A percentile compares a stretch with the other conserved stretches of the same genome.
Conservation (phyloP, 2,797 vertebrate species). For the Furcifer pardalis region DNA sequence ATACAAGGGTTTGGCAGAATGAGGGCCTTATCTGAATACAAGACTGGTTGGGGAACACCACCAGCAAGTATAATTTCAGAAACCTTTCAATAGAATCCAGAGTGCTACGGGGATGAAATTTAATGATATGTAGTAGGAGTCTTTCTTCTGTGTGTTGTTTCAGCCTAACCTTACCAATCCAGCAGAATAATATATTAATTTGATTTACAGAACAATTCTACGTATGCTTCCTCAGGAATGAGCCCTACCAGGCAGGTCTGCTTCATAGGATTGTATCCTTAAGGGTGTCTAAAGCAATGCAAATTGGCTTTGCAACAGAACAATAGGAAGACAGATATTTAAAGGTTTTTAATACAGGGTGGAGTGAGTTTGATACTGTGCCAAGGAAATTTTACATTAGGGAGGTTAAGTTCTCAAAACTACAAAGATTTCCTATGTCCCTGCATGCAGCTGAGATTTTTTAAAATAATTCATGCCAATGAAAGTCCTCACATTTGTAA, state of each 20-base stretch:
- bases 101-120: background rate
- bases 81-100: background rate
- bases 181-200: background rate
- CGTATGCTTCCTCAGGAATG: background rate
- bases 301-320: background rate
- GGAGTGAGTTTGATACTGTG: background rate
- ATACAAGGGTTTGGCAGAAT: conserved; percentile 46
- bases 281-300: background rate
- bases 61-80: conserved; percentile 1
- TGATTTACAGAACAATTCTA: background rate
- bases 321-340: background rate
- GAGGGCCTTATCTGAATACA: background rate
- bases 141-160: background rate
- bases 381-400: too few relatives aligned
- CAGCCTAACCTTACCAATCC: background rate
- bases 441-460: too few relatives aligned
- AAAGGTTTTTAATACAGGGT: background rate
- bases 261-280: background rate
- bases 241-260: background rate
- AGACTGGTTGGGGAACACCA: conserved; percentile 5
- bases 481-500: too few relatives aligned
- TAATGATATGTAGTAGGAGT: background rate
- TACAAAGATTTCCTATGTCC: too few relatives aligned
- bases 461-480: too few relatives aligned
- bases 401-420: too few relatives aligned